Base-by-base conservation (phyloP, 2,888 invertebrate species). In the Hypercompe scribonia region DNA sequence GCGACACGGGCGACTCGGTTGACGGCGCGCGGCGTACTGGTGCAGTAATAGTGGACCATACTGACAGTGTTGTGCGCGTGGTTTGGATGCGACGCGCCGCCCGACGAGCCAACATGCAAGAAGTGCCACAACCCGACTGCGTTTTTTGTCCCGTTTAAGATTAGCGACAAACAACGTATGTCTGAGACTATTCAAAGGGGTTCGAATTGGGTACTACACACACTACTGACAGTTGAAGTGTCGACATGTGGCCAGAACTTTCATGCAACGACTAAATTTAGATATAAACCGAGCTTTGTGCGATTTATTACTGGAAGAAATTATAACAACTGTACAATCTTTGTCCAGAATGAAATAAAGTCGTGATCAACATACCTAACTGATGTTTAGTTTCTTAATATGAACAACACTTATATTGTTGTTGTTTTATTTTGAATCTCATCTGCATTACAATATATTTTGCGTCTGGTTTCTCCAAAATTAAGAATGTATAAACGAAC, bases 111-210 rank as follows among this genome's bases (percentile, higher is more conserved):
- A 91, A 91, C 90, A 90, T 90, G 91, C 90, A 91, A 90, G 90
- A 92, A 92, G 93, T 92, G 92, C 90, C 90, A 89, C 90, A 91
- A 88, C 90, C 91, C 91, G 90, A 89, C 89, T 86, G 86, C 85
- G 88, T 93, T 94, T 94, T 94, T 94, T 94, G 90, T 92, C 90
- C 91, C 88, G 86, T 91, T 91, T 90, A 92, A 92, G 92, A 92
- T 94, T 93, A 93, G 93, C 92, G 90, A 90, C 90, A 91, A 91
- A 90, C 87, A 87, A 84, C 87, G 91, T 89, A 90, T 90, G 90
- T 88, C 79, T 84, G 87, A 82, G 86, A 89, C 89, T 87, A 89
- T 87, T 89, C 87, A 90, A 89, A 86, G 78, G 82, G 82, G 79
- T 82, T 82, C 75, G 28, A 76, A 80, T 84, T 81, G 76, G 77